Evolutionary conservation across 2,888 invertebrate species (phyloP).

Genomic region (Tachina fera): DNA sequence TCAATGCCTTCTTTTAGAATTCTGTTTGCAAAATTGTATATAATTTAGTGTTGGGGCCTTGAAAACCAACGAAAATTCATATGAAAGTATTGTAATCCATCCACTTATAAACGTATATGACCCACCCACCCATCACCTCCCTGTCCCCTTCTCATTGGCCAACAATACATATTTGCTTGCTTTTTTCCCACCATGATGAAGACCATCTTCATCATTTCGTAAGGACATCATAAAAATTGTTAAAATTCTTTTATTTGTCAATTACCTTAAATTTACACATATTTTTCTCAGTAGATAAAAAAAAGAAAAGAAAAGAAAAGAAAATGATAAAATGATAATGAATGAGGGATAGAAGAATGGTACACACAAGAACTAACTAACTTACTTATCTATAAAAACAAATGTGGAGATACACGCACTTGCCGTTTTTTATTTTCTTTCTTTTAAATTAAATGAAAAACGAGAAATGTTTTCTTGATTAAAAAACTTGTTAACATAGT

Average conservation of each 20-base stretch:
- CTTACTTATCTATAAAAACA: neutral
- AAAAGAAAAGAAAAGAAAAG: neutral
- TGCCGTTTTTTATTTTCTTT: conserved; percentile 15
- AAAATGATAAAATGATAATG: conserved; percentile 20
- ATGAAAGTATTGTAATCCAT: conserved; percentile 7
- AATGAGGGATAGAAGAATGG: neutral
- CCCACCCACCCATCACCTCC: neutral
- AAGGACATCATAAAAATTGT: conserved; percentile 71
- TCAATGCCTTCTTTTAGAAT: neutral
- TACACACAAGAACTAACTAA: neutral
- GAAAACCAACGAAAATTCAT: conserved; percentile 5
- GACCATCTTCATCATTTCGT: conserved; percentile 46
- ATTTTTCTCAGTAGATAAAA: conserved; percentile 11
- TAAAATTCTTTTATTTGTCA: conserved; percentile 70
- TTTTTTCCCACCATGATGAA: conserved; percentile 32
- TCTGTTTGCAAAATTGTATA: neutral
- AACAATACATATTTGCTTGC: conserved; percentile 17
- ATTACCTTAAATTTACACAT: conserved; percentile 71
- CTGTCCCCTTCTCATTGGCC: neutral
- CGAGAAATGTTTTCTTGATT: conserved; percentile 63
- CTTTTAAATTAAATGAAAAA: conserved; percentile 58
- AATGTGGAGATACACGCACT: neutral
- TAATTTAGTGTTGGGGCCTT: conserved; percentile 13
- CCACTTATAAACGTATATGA: neutral
- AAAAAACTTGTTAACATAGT: conserved; percentile 65